Conservation (phyloP, 2,797 vertebrate genomes). For the Tauraco hartlaubi region DNA sequence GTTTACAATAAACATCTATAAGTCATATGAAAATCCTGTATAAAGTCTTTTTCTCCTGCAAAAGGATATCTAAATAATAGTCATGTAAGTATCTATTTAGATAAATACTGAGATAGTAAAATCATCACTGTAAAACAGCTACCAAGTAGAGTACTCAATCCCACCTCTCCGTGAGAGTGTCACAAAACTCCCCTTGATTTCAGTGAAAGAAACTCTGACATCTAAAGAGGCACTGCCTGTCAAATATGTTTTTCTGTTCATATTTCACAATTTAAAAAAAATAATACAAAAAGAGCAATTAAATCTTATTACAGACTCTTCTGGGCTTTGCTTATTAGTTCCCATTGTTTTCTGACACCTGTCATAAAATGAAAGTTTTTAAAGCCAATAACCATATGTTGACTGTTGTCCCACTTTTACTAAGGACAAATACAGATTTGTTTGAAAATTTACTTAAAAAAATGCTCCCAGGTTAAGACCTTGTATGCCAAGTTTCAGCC, state of each 20-base stretch:
- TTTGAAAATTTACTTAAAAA: slow-evolving; percentile 75
- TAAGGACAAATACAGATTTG: slow-evolving; percentile 50
- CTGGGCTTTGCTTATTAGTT: neutral
- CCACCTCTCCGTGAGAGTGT: neutral
- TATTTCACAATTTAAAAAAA: neutral
- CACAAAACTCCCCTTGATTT: neutral
- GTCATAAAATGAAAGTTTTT: neutral
- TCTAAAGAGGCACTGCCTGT: neutral
- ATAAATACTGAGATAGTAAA: neutral
- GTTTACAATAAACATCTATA: neutral
- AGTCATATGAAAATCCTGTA: neutral
- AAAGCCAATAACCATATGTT: neutral
- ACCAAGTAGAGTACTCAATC: neutral
- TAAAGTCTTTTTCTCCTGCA: neutral
- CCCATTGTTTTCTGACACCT: neutral
- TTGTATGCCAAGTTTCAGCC: slow-evolving; percentile 75
- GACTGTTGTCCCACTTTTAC: neutral
- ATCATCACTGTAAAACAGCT: neutral
- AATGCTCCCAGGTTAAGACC: slow-evolving; percentile 78
- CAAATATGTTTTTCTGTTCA: neutral
- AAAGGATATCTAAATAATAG: neutral
- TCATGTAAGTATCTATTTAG: neutral
- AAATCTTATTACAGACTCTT: neutral
- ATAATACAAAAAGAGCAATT: neutral
- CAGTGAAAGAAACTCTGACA: neutral